A percentile compares a stretch with the other conserved stretches of the same genome.
Evolutionary conservation across 2,113 vertebrate genomes (phyloP).

Genomic region (Pomatostomus ruficeps): DNA sequence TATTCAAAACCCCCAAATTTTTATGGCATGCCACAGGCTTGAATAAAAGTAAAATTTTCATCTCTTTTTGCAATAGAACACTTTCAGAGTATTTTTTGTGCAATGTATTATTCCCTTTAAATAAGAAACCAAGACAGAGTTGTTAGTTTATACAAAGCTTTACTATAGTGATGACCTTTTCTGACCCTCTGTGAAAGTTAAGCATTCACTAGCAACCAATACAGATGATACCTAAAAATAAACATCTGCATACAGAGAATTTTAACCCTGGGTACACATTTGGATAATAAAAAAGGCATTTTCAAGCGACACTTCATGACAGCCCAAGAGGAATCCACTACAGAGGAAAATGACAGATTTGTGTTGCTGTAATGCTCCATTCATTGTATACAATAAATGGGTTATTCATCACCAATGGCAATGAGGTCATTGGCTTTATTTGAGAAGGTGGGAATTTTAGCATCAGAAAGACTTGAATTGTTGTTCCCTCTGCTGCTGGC

Average conservation of each 20-base stretch:
- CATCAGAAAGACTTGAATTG: not conserved
- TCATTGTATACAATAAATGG: not conserved
- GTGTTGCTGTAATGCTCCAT: not conserved
- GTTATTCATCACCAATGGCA: not conserved
- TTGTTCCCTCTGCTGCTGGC: not conserved
- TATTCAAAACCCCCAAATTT: not conserved
- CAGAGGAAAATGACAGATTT: not conserved
- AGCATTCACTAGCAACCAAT: constrained; percentile 27
- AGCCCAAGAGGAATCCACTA: constrained; percentile 7
- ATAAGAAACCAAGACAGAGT: not conserved
- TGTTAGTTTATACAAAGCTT: constrained; percentile 44
- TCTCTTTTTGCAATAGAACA: constrained; percentile 10
- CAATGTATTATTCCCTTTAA: constrained; percentile 27
- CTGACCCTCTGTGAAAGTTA: constrained; percentile 17
- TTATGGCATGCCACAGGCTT: not conserved
- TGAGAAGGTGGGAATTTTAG: not conserved
- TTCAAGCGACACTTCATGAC: not conserved
- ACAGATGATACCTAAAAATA: constrained; percentile 51
- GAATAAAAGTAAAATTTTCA: constrained; percentile 30
- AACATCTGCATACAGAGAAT: constrained; percentile 41
- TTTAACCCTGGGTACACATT: constrained; percentile 3
- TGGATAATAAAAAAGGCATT: not conserved
- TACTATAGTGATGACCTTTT: constrained; percentile 21
- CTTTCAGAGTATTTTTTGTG: not conserved
- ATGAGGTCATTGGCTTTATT: not conserved